phyloP scores from a whole-genome alignment of 2,113 vertebrate species.

The Glareola pratincola region DNA sequence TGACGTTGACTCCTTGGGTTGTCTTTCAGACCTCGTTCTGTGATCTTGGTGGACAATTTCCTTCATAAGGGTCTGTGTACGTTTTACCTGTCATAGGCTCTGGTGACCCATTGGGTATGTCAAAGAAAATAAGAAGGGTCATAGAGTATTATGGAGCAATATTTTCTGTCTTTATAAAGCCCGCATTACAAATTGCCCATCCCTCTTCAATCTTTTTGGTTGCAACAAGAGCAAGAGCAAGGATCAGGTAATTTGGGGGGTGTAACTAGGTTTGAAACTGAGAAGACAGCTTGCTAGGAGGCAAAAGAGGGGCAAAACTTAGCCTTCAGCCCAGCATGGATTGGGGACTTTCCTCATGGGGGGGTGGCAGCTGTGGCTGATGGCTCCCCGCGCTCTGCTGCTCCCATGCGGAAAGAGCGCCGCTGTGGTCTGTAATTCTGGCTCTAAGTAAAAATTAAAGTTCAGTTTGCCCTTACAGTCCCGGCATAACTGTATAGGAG shows the following conservation, averaged over 20 bases:
- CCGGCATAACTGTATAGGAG: neutral
- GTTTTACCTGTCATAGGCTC: neutral
- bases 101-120: neutral
- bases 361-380: neutral
- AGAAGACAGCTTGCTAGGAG: neutral
- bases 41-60: neutral
- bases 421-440: neutral
- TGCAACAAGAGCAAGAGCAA: neutral
- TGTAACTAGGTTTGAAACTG: neutral
- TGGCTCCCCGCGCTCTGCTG: neutral
- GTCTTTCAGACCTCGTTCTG: neutral
- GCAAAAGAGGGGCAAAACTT: neutral
- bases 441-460: neutral
- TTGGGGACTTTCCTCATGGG: accelerated
- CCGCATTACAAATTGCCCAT: neutral
- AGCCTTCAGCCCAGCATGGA: accelerated
- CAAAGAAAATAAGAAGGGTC: neutral
- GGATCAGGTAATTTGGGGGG: neutral
- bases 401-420: neutral
- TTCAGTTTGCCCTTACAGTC: neutral
- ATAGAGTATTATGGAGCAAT: neutral
- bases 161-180: neutral
- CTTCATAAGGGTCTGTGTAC: neutral
- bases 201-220: neutral
- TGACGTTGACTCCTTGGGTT: neutral